A percentile compares a stretch with the other conserved stretches of the same genome.
phyloP scores from a whole-genome alignment of 2,888 invertebrate genomes.

The Operophtera brumata region DNA sequence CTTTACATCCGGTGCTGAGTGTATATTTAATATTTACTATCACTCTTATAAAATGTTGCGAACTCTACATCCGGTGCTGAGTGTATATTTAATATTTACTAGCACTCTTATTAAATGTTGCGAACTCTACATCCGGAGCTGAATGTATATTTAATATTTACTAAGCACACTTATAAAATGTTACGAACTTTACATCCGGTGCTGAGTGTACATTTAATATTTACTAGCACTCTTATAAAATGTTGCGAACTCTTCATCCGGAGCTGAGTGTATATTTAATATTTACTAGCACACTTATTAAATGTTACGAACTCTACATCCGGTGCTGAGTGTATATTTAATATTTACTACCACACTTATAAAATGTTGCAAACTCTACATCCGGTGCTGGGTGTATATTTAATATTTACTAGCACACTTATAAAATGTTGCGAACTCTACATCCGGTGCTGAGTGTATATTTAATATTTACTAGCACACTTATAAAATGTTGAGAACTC shows the following conservation, averaged over 20 bases:
- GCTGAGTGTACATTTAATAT: neutral
- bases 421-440: constrained; percentile 8
- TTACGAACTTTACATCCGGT: constrained; percentile 2
- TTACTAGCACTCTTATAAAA: constrained; percentile 7
- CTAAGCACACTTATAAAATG: constrained; percentile 9
- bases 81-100: too few species aligned
- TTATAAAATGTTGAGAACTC: constrained; percentile 7
- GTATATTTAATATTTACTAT: constrained; percentile 1
- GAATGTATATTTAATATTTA: too few species aligned
- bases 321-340: too few species aligned
- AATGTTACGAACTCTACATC: constrained; percentile 7
- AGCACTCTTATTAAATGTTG: too few species aligned
- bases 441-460: neutral
- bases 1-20: neutral
- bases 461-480: constrained; percentile 5
- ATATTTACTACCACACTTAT: constrained; percentile 8
- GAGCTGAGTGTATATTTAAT: too few species aligned
- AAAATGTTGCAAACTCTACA: constrained; percentile 9
- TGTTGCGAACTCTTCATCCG: constrained; percentile 4
- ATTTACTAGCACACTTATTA: constrained; percentile 7
- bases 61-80: neutral
- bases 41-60: constrained; percentile 7
- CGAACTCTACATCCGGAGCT: too few species aligned
- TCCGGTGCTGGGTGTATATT: too few species aligned
- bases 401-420: constrained; percentile 6